Evolutionary conservation across 2,113 vertebrate genomes (phyloP).

Genomic region (Empidonax traillii): DNA sequence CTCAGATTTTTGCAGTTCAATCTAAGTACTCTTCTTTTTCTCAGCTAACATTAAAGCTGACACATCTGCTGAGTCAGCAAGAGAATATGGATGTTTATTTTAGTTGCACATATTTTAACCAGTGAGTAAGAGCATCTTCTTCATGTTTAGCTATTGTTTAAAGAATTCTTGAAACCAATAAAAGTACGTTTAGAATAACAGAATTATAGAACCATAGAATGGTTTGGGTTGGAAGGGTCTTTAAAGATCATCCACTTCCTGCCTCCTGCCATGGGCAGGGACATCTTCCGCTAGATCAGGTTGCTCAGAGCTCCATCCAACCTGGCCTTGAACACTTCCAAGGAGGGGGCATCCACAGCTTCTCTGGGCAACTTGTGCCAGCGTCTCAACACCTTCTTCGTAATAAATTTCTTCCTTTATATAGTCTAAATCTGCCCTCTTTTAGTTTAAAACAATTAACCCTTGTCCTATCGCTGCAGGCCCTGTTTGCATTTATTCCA

Average conservation of each 20-base stretch:
- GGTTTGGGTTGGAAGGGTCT: background rate
- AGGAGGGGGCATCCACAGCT: background rate
- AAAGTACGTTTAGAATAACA: background rate
- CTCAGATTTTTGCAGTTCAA: background rate
- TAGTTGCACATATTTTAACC: background rate
- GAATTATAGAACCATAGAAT: background rate
- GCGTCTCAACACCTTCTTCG: background rate
- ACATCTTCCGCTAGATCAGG: background rate
- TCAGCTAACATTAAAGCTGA: background rate
- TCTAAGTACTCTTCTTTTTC: background rate
- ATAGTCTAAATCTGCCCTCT: background rate
- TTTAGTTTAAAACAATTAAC: background rate
- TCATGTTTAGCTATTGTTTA: background rate
- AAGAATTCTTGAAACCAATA: background rate
- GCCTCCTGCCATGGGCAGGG: background rate
- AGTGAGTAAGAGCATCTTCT: background rate
- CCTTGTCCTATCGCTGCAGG: background rate
- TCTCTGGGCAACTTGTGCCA: background rate
- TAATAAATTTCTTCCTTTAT: background rate
- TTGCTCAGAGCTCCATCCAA: background rate
- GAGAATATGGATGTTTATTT: constrained; percentile 1
- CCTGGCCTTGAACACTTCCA: background rate
- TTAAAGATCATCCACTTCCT: background rate
- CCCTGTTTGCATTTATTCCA: background rate
- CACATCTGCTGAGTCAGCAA: background rate